Base-by-base conservation (phyloP, 2,113 vertebrate species). In the Chaetodon auriga region DNA sequence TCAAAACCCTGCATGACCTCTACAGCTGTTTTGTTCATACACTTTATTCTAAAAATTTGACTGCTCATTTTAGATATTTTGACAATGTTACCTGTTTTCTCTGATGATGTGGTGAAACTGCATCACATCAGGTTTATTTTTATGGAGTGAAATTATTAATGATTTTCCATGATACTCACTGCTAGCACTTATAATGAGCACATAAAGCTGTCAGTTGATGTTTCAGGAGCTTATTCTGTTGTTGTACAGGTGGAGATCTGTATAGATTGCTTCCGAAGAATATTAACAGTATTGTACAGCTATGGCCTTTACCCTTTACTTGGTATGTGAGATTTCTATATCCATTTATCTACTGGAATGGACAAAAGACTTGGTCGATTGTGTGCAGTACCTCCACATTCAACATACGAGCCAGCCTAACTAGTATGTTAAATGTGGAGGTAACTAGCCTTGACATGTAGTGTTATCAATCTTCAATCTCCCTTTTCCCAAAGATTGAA, bases 401-500 rank as follows among this genome's bases (percentile, higher is more conserved):
- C 51, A 58, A 30, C 35, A 18, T 21, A 60, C 6, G 45, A 23
- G 38, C 6, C 23, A 68, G 41, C 30, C 30, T 30, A 30, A 3
- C 30, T 30, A 30, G 30, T 30, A 30, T 30, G 30, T 30, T 30
- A 3, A 30, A 30, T 30, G 30, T 43, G 41, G 41, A 43, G 41
- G 2, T 43, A 35, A 30, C 30, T 30, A 3, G 68, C 45, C 12
- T 30, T 77, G 48, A 68, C 58, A 57, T 8, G 3, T 45, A 77
- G 51, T 85, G 14, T 30, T 19, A 75, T 30, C 25, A 75, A 9
- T 36, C 13, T 78, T 88, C 25, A 75, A 9, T 36, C 13, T 78
- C 86, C 8, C n/a, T 13, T 23, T 69, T 78, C 21, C 15, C 38
- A 46, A n/a, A 61, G 77, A 75, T 25, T 66, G 23, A 77, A 73